These are phyloP conservation scores for Colletes gigas DNA, from an alignment of 1,140 invertebrate genomes.

Conservation along the genomic window DNA sequence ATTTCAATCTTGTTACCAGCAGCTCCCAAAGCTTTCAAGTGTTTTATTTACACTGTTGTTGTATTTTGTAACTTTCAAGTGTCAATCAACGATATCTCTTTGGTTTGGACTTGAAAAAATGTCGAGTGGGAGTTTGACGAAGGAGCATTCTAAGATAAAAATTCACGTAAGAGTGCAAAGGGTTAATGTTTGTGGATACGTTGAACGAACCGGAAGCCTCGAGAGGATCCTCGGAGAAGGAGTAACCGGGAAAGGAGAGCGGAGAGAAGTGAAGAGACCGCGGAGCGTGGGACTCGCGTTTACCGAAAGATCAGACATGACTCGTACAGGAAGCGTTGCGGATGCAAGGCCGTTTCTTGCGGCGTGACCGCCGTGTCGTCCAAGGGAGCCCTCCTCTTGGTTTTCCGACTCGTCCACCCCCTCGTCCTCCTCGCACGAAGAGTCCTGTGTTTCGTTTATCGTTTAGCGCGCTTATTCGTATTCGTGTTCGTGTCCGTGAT, in stretches of 20 bases:
- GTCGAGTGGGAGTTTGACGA: too few species aligned
- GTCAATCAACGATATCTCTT: too few species aligned
- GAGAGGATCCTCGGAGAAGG: background rate
- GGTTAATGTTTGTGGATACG: too few species aligned
- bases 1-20: too few species aligned
- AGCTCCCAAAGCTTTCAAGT: too few species aligned
- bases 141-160: too few species aligned
- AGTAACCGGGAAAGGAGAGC: background rate
- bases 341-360: constrained; percentile 78
- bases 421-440: constrained; percentile 78
- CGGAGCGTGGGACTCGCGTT: constrained; percentile 66
- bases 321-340: constrained; percentile 79
- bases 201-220: too few species aligned
- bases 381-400: constrained; percentile 74
- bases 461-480: background rate
- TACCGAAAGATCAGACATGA: constrained; percentile 78
- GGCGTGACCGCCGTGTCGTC: constrained; percentile 72
- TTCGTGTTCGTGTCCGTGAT: too few species aligned
- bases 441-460: constrained; percentile 66
- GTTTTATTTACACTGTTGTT: too few species aligned
- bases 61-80: too few species aligned
- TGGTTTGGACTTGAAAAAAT: too few species aligned
- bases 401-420: constrained; percentile 76
- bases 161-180: too few species aligned
- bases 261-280: background rate